Conservation (phyloP, 2,113 vertebrate genomes). For the Myrmophylax atrothorax region DNA sequence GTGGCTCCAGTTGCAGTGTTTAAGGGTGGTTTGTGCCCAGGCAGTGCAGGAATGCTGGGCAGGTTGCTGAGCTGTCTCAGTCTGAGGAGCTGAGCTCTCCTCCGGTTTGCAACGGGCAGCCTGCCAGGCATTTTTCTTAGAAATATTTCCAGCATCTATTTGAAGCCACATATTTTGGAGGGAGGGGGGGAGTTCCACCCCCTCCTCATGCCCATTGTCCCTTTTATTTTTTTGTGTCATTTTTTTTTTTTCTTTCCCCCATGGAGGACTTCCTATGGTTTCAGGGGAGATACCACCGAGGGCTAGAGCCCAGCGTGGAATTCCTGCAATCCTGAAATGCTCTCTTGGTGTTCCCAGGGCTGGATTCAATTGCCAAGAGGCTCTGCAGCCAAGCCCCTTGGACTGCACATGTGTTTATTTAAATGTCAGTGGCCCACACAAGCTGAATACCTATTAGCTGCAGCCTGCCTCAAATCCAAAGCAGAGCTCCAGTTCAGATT, state of each 20-base stretch:
- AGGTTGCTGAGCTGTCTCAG: not conserved
- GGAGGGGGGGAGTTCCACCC: not conserved
- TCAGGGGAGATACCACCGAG: not conserved
- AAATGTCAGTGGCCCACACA: constrained; percentile 68
- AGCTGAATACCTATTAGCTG: constrained; percentile 64
- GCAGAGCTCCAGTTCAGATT: constrained; percentile 36
- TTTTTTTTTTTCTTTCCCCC: too few relatives aligned
- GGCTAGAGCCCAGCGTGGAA: not conserved
- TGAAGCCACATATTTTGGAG: not conserved
- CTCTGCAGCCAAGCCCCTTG: constrained; percentile 55
- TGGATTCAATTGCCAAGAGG: constrained; percentile 60
- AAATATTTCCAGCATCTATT: not conserved
- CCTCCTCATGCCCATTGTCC: not conserved
- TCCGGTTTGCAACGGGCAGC: not conserved
- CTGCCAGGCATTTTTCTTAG: not conserved
- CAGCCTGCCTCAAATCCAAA: constrained; percentile 35
- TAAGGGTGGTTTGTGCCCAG: not conserved
- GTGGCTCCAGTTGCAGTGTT: not conserved
- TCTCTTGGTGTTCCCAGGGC: constrained; percentile 13
- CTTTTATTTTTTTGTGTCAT: too few relatives aligned
- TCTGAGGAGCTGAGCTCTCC: not conserved
- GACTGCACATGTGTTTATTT: constrained; percentile 62
- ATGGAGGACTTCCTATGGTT: not conserved
- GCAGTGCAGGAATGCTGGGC: not conserved
- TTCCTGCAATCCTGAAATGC: not conserved